Percentiles rank a stretch among this genome's conserved stretches.
Evolutionary conservation across 2,888 invertebrate species (phyloP).

Genomic region (Hoplodrina blanda): DNA sequence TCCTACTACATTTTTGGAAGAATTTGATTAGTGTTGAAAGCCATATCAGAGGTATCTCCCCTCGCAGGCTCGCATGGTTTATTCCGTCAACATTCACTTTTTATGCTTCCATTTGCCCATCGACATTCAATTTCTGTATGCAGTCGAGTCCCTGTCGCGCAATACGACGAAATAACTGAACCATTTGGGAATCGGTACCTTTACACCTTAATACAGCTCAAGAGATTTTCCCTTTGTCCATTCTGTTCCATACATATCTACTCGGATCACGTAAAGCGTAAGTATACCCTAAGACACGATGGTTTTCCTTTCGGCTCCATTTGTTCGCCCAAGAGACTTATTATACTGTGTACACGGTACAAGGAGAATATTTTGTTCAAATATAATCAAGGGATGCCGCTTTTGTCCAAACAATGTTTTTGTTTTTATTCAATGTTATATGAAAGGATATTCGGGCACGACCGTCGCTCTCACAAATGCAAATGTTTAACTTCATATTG

Average conservation of each 20-base stretch:
- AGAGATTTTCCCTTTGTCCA: conserved; percentile 87
- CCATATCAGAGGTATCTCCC: conserved; percentile 47
- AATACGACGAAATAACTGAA: conserved; percentile 83
- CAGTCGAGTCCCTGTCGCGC: conserved; percentile 73
- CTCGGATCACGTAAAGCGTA: conserved; percentile 84
- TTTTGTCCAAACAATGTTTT: conserved; percentile 84
- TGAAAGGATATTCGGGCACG: conserved; percentile 74
- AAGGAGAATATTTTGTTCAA: conserved; percentile 88
- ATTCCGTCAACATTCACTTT: conserved; percentile 72
- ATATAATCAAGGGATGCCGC: conserved; percentile 88
- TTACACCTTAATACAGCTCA: conserved; percentile 86
- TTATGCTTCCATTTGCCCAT: conserved; percentile 76
- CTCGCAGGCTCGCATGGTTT: conserved; percentile 52
- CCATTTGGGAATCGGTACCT: conserved; percentile 84
- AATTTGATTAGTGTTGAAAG: conserved; percentile 58
- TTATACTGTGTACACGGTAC: conserved; percentile 88
- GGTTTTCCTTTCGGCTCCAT: conserved; percentile 88
- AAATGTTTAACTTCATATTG: conserved; percentile 87
- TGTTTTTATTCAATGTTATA: conserved; percentile 85
- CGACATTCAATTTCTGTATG: conserved; percentile 82
- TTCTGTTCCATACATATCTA: conserved; percentile 79
- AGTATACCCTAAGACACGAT: conserved; percentile 80
- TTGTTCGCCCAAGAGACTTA: conserved; percentile 88
- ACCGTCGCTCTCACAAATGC: conserved; percentile 76
- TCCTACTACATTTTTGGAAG: conserved; percentile 22